Conservation (phyloP, 1,140 invertebrate species). For the Pemphigus obesinymphae region DNA sequence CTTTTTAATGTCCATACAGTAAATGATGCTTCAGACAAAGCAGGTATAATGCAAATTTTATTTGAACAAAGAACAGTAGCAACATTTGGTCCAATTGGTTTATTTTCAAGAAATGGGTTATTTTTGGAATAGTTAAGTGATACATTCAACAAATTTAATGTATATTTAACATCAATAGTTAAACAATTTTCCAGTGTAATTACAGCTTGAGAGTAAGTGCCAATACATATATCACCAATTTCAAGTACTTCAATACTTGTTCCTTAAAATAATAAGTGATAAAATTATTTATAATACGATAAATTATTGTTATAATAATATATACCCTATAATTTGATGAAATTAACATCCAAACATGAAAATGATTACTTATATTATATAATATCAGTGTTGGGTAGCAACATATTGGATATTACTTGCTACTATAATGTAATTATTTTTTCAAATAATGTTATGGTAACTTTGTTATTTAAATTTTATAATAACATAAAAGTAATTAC, state of each 20-base stretch:
- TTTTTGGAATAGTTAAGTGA: neutral
- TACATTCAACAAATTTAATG: constrained; percentile 1
- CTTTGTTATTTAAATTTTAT: too few relatives aligned
- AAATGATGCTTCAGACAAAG: constrained; percentile 9
- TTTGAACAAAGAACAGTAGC: constrained; percentile 24
- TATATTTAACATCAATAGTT: neutral
- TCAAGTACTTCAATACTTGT: neutral
- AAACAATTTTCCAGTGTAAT: constrained; percentile 31
- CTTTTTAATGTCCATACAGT: neutral
- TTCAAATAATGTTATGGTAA: too few relatives aligned
- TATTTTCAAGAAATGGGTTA: neutral
- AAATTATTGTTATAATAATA: too few relatives aligned
- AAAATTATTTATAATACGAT: too few relatives aligned
- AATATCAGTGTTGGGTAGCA: too few relatives aligned
- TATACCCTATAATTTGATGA: too few relatives aligned
- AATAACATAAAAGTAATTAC: too few relatives aligned
- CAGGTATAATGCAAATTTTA: neutral
- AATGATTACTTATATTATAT: too few relatives aligned
- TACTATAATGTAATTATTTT: too few relatives aligned
- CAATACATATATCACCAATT: constrained; percentile 35
- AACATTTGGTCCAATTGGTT: neutral
- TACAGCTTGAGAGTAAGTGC: constrained; percentile 34
- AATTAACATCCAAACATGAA: neutral
- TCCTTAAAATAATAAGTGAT: too few relatives aligned
- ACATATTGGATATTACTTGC: too few relatives aligned